Evolutionary conservation across 2,888 invertebrate genomes (phyloP), one percentile per base, ranked within the genome.

Genomic region (Pristionchus maxplancki): DNA sequence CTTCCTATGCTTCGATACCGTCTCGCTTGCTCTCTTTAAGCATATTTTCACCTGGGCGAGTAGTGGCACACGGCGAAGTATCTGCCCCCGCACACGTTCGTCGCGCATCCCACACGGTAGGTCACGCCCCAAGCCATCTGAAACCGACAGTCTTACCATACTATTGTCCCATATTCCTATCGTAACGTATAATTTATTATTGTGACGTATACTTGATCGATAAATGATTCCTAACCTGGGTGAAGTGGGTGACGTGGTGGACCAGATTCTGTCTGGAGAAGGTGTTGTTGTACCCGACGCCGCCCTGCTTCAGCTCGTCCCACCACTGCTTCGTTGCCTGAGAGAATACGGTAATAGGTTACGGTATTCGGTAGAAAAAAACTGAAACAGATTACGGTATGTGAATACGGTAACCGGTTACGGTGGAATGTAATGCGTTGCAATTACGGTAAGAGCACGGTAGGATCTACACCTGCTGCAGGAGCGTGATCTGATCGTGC

Each of bases 91-190:
- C 88, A 88, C 15, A 40, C 81, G 50, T 81, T 53, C n/a, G 88
- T 88, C 0, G 88, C 88, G n/a, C 88, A 88, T 31, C 88, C 88
- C 40, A 88, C 58, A 28, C 88, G 78, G 24, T 44, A 78, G 11
- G 88, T 88, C 5, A 20, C 20, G 28, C 37, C 20, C 88, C 88
- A 88, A 0, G 88, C 88, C 88, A 88, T 88, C 88, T 88, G 37
- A 85, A 84, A 28, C 15, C 11, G 5, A 31, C 53, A 53, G 11
- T 53, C 15, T 53, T 53, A 13, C 15, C 53, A 24, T 24, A 24
- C 58, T 24, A 5, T 53, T 53, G 24, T 1, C 58, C n/a, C 9
- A n/a, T 24, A 4, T 8, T 58, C n/a, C 24, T 11, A 53, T 11
- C 8, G 44, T 50, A 50, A 5, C 13, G 50, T 50, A 50, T 50